These are phyloP conservation scores for Diachrysia chrysitis DNA, from an alignment of 2,888 invertebrate species.

Conservation along the genomic window DNA sequence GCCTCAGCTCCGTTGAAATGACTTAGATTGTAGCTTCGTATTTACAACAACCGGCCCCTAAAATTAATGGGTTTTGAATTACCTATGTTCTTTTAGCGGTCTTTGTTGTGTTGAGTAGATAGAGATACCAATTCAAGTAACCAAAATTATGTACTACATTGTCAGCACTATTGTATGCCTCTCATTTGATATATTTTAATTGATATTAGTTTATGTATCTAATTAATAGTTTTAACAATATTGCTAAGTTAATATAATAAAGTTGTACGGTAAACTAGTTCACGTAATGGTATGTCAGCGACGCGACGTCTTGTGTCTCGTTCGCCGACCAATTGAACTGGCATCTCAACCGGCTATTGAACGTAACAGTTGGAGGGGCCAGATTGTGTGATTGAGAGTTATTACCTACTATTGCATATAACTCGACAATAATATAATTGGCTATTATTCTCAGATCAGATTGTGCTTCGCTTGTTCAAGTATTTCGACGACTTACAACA, in stretches of 20 bases:
- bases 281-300: not conserved
- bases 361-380: not conserved
- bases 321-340: not conserved
- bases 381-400: not conserved
- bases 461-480: not conserved
- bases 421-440: conserved; percentile 1
- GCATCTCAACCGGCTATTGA: not conserved
- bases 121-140: not conserved
- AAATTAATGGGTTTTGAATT: not conserved
- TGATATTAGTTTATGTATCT: too few relatives aligned
- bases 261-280: not conserved
- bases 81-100: not conserved
- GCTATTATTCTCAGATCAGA: not conserved
- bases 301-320: not conserved
- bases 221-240: not conserved
- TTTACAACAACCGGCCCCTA: not conserved
- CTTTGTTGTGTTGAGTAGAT: not conserved
- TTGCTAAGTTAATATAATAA: not conserved
- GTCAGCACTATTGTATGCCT: too few relatives aligned
- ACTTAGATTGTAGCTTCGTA: not conserved
- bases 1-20: not conserved
- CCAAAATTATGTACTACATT: too few relatives aligned
- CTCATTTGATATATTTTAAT: too few relatives aligned
- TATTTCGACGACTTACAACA: not conserved
- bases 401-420: conserved; percentile 7